Conservation (phyloP, 2,888 invertebrate genomes). For the Xanthia icteritia region DNA sequence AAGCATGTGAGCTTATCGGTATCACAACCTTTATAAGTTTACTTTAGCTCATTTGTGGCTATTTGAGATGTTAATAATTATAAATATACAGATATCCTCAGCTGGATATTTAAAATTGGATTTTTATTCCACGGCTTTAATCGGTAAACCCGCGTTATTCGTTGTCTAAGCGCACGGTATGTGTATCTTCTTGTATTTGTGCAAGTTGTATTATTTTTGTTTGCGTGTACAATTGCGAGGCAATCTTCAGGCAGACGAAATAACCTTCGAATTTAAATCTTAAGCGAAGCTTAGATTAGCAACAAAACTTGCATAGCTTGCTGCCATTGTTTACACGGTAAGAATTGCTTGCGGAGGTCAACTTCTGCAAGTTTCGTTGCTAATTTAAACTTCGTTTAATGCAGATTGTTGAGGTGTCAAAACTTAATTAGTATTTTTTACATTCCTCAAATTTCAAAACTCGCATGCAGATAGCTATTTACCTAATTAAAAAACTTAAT, state of each 20-base stretch:
- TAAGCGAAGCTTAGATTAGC: not conserved
- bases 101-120: not conserved
- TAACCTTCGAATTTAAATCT: not conserved
- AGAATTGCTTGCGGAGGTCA: not conserved
- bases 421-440: not conserved
- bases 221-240: not conserved
- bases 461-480: not conserved
- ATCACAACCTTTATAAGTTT: conserved; percentile 2
- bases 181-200: not conserved
- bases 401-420: not conserved
- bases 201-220: not conserved
- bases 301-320: not conserved
- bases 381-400: not conserved
- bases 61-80: conserved; percentile 1
- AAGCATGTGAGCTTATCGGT: conserved; percentile 5
- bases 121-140: conserved; percentile 2
- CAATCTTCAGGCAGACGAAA: not conserved
- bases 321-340: not conserved
- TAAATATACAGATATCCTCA: not conserved
- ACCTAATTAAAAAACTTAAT: not conserved
- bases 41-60: conserved; percentile 5
- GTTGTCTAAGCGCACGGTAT: not conserved
- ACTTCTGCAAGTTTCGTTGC: not conserved
- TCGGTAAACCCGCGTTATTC: conserved; percentile 2
- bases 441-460: too few species aligned